Evolutionary conservation across 2,113 vertebrate species (phyloP).

Genomic region (Lethenteron camtschaticum): DNA sequence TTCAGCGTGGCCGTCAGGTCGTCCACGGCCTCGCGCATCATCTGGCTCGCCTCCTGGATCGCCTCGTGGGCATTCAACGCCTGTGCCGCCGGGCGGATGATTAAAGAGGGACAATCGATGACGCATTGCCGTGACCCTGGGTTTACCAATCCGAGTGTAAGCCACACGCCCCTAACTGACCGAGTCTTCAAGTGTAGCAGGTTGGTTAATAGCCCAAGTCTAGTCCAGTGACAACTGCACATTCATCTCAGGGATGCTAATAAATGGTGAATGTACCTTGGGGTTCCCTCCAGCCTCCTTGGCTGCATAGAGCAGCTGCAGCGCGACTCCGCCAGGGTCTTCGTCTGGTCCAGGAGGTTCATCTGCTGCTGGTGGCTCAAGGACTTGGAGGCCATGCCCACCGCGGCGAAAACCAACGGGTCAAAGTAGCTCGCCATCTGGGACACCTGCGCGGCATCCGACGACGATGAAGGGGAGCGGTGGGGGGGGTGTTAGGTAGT

Average conservation of each 20-base stretch:
- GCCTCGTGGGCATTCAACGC: constrained; percentile 80
- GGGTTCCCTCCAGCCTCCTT: constrained; percentile 93
- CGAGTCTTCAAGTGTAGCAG: too few relatives aligned
- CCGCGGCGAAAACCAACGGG: constrained; percentile 59
- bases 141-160: too few relatives aligned
- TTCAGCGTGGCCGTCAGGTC: constrained; percentile 62
- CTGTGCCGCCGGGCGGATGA: constrained; percentile 20
- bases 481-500: too few relatives aligned
- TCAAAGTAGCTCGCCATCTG: constrained; percentile 97
- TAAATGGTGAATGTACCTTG: constrained; percentile 31
- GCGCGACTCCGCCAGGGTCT: constrained; percentile 66
- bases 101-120: too few relatives aligned
- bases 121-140: too few relatives aligned
- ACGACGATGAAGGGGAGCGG: too few relatives aligned
- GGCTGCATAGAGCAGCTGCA: constrained; percentile 86
- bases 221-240: too few relatives aligned
- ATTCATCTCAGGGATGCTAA: too few relatives aligned
- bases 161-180: too few relatives aligned
- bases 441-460: constrained; percentile 38
- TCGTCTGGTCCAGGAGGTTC: constrained; percentile 90
- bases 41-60: constrained; percentile 75
- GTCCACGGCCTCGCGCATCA: constrained; percentile 95
- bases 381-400: constrained; percentile 71
- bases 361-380: constrained; percentile 93
- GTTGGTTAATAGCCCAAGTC: too few relatives aligned